Evolutionary conservation across 37 sponge, comb jelly and placozoan genomes (phyloP), one percentile per base, ranked within the genome.

Genomic region (Chondrilla cf. caribensis): DNA sequence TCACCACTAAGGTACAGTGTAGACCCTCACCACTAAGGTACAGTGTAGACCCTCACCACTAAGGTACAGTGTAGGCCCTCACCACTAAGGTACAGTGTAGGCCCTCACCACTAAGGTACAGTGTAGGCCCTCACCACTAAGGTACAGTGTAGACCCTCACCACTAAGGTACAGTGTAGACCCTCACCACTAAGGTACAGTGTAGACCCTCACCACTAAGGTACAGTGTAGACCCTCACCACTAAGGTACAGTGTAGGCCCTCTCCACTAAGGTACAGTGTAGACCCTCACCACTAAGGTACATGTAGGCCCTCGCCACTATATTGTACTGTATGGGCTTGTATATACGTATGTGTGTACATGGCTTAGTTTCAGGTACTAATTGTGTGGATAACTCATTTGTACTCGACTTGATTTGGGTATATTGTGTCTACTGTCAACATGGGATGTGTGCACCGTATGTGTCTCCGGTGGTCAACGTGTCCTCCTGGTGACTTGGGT

Each of bases 91-190:
- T 87, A n/a, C 99, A 25, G 97, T 96, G 60, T 96, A 98, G 84
- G 96, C 99, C 0, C 91, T 98, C 78, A 98, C 99, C 22, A 98
- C 99, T 47, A 98, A 98, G 67, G 93, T 87, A n/a, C 99, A 25
- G 97, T 96, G 60, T 96, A 98, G 84, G 96, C 99, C 0, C 91
- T 98, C 78, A 98, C 99, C 22, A 98, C 99, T 47, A 98, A 98
- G 67, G 93, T 87, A n/a, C 99, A 25, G 97, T 96, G 60, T 96
- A 98, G 84, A 98, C 99, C 0, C 91, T 98, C 78, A 98, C 99
- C 22, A 98, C 99, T 47, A 98, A 98, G 67, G 93, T 87, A n/a
- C 99, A 25, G 97, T 96, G 60, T 96, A 98, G 84, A 98, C 99
- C 0, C 91, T 98, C 78, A 98, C 99, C 22, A 98, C 99, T 47